Conservation (phyloP, 2,888 invertebrate species). For the Oasisia sp. region DNA sequence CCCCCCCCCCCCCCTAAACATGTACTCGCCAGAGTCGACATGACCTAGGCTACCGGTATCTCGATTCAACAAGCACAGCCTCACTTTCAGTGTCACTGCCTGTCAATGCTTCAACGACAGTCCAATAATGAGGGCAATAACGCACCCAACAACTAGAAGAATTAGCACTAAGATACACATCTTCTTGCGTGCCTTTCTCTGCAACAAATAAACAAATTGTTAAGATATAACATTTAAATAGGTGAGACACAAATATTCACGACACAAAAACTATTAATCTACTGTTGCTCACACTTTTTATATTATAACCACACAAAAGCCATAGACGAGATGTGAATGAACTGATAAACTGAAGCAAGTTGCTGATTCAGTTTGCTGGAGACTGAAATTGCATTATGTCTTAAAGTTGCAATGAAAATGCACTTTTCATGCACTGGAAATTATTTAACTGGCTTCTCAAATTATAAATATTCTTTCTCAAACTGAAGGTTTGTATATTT, state of each 20-base stretch:
- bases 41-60: not conserved
- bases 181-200: constrained; percentile 62
- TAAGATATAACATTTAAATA: not conserved
- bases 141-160: constrained; percentile 48
- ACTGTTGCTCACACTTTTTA: too few relatives aligned
- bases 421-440: too few relatives aligned
- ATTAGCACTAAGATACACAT: constrained; percentile 56
- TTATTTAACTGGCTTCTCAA: too few relatives aligned
- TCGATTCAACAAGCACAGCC: not conserved
- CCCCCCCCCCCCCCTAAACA: too few relatives aligned
- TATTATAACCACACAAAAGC: too few relatives aligned
- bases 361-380: too few relatives aligned
- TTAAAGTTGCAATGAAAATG: not conserved
- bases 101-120: not conserved
- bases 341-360: too few relatives aligned
- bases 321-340: too few relatives aligned
- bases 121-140: not conserved
- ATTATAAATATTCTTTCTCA: too few relatives aligned
- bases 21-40: not conserved
- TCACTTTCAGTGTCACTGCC: not conserved
- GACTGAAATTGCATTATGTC: not conserved
- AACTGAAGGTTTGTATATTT: too few relatives aligned
- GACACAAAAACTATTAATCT: too few relatives aligned
- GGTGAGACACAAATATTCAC: too few relatives aligned
- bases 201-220: constrained; percentile 40